Percentiles rank a stretch among this genome's conserved stretches.
phyloP scores from a whole-genome alignment of 2,113 vertebrate species.

The Thoracochromis brauschi region DNA sequence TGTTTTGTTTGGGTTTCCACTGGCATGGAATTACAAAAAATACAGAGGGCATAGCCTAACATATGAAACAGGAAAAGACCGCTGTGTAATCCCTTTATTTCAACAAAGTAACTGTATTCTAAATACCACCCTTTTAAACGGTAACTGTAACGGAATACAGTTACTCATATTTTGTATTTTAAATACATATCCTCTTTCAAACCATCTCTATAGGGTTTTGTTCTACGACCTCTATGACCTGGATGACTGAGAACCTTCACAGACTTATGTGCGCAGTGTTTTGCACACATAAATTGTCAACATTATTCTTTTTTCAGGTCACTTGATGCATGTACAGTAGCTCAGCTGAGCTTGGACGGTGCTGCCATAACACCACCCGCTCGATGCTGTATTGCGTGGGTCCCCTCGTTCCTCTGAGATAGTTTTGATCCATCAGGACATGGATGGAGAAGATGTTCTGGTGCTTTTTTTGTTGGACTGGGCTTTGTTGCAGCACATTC shows the following conservation, averaged over 20 bases:
- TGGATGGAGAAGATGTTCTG: background rate
- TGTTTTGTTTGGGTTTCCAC: background rate
- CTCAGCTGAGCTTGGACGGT: background rate
- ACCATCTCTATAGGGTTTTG: background rate
- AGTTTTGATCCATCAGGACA: background rate
- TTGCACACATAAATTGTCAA: background rate
- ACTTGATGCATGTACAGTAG: background rate
- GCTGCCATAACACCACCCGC: background rate
- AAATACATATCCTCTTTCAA: background rate
- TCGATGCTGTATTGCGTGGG: background rate
- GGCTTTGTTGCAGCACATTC: background rate
- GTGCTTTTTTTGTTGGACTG: background rate
- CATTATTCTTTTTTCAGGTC: background rate
- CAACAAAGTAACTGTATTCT: background rate
- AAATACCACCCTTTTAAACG: background rate
- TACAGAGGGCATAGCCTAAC: background rate
- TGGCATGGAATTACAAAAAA: background rate
- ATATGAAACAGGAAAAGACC: background rate
- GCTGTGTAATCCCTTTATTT: background rate
- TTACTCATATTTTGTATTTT: background rate
- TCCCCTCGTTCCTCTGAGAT: background rate
- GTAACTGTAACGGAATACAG: background rate
- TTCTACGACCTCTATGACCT: background rate
- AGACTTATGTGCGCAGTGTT: background rate
- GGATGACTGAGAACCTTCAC: background rate